Base-by-base conservation (phyloP, 2,797 vertebrate genomes). In the Rhynchonycteris naso region DNA sequence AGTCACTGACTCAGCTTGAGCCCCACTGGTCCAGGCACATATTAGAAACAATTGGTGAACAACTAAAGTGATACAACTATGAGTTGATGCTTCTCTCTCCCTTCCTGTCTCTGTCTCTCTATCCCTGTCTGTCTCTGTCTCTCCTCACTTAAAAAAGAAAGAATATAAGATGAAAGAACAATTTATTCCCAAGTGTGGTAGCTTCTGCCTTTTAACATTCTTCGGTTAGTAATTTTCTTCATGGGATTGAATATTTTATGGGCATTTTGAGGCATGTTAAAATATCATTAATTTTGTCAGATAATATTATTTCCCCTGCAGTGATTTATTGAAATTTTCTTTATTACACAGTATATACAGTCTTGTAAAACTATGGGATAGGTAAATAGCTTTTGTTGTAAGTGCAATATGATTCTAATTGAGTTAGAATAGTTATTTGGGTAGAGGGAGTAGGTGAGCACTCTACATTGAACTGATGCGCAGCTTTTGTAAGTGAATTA, bases 221-320 rank as follows among this genome's bases (percentile, higher is more conserved):
- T 90, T 58, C 75, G 3, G n/a, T 83, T 82, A 91, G 75, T 71
- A 88, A 47, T 93, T 89, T 91, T 86, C 43, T 89, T 82, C 84
- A 84, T 78, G 16, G 9, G 13, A 59, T 78, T 81, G 28, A 74
- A 74, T 16, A 33, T 50, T 68, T 68, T 89, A n/a, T 30, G 30
- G 30, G 30, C 43, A 43, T 80, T 95, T 84, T 75, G 54, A 91
- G 54, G 54, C 18, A 65, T 81, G 66, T 81, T 68, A 52, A 88
- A 88, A 33, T 88, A 74, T 19, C 28, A 38, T 50, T 88, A 66
- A 3, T 74, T 95, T 94, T 72, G 61, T 82, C 58, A 90, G 47
- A n/a, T 86, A 35, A 30, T 72, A 52, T 59, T 72, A 71, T 82
- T 50, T 10, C 9, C 26, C 19, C 19, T 58, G 22, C 21, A 95